phyloP scores from a whole-genome alignment of 2,888 invertebrate species.

The Monoplex corrugatus region DNA sequence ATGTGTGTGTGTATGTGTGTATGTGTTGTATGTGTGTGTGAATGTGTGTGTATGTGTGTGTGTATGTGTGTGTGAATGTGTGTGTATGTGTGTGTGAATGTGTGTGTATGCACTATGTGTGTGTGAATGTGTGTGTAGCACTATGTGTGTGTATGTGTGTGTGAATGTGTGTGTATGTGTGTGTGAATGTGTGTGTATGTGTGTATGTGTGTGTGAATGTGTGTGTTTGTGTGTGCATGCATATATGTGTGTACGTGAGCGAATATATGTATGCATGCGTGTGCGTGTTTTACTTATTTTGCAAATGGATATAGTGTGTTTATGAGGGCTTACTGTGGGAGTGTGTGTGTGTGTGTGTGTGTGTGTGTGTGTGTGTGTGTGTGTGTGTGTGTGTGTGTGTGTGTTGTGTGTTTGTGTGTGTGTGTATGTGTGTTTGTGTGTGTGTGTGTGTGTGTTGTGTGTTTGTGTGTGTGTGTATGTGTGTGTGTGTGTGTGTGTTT shows the following conservation, averaged over 20 bases:
- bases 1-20: background rate
- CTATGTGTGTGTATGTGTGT: background rate
- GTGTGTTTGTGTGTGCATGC: background rate
- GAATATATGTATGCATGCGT: background rate
- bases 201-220: background rate
- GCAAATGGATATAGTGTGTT: no score
- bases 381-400: no score
- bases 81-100: background rate
- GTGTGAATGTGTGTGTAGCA: background rate
- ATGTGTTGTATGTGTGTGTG: background rate
- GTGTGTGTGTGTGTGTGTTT: no score
- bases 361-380: no score
- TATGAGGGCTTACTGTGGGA: no score
- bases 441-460: no score
- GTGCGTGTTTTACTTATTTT: background rate
- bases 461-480: no score
- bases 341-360: no score
- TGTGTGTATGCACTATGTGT: background rate
- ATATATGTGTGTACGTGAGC: background rate
- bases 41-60: background rate
- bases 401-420: no score
- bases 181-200: background rate
- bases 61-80: background rate
- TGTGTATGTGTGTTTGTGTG: no score
- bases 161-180: background rate